These are phyloP conservation scores for Pomatorhinus ruficollis DNA, from an alignment of 2,113 vertebrate genomes.

Conservation along the genomic window DNA sequence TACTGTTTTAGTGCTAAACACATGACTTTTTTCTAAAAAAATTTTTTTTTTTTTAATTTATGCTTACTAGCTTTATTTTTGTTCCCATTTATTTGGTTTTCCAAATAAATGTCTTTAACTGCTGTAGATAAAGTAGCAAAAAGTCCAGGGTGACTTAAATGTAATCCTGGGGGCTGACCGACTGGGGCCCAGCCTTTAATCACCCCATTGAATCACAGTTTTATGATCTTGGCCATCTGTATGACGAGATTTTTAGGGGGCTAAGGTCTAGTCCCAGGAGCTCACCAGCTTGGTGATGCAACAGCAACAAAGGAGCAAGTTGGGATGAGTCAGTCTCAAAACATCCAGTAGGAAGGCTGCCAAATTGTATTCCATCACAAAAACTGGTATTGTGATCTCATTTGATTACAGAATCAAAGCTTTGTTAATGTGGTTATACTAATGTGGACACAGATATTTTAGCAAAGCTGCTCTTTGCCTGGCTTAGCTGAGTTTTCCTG, in stretches of 20 bases:
- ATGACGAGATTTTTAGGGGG: not conserved
- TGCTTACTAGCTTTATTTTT: not conserved
- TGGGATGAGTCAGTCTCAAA: not conserved
- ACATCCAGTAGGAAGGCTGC: not conserved
- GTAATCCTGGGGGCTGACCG: not conserved
- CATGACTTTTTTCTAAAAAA: not conserved
- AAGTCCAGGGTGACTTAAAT: not conserved
- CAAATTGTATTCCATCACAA: not conserved
- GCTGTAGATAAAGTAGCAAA: not conserved
- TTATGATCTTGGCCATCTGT: not conserved
- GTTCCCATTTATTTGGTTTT: not conserved
- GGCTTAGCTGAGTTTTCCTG: not conserved
- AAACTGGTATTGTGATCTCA: not conserved
- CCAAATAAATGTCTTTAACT: not conserved
- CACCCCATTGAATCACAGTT: not conserved
- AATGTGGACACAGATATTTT: not conserved
- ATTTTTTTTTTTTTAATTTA: not conserved
- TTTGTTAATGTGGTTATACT: not conserved
- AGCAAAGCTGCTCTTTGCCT: not conserved
- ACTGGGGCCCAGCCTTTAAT: not conserved
- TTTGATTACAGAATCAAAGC: not conserved
- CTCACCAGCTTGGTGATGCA: not conserved
- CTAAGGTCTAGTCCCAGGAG: not conserved
- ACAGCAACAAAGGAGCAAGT: not conserved
- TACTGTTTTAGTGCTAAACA: not conserved